Evolutionary conservation across 2,113 vertebrate species (phyloP), one percentile per base, ranked within the genome.

Genomic region (Nothobranchius furzeri): DNA sequence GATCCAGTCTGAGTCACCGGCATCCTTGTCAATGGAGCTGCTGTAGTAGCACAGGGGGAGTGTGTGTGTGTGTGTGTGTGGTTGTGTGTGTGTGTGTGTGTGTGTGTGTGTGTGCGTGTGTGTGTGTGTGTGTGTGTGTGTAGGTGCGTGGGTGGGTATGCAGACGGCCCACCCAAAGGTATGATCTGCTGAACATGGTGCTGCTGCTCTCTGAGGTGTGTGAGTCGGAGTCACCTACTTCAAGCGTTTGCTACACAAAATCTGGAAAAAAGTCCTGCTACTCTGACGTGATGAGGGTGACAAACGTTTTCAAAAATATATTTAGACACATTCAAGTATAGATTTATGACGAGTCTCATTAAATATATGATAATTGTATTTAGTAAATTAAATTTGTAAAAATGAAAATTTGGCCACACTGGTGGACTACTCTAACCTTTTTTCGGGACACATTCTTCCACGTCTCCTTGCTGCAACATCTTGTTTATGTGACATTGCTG

Each of bases 21-120:
- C 75, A 86, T 74, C 66, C 79, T 82, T 48, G 65, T 91, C 89
- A 91, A 91, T 91, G 90, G 87, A 89, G 83, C 85, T 51, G 86
- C 87, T 89, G 87, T 87, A 90, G 85, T 90, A 86, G 63, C 78
- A 74, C 82, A 78, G 37, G 55, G 81, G 78, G 78, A 69, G 76
- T 40, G 60, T 61, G 69, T 52, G 68, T 25, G 70, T 52, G 56
- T 5, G 67, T 36, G 40, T 45, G 68, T 56, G 45, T 56, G 64
- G 35, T 17, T 14, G 60, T 20, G 15, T 25, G 73, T 11, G 7
- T 10, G 67, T 25, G 79, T 17, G 75, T 73, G 85, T 63, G 77
- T 49, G 70, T 57, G 56, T 5, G 67, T 36, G 76, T 40, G 60
- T 61, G 69, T 52, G 68, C 17, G 70, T 52, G 56, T 5, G 67